These are phyloP conservation scores for Lithobius niger DNA, from an alignment of 1,140 invertebrate species.

Conservation along the genomic window DNA sequence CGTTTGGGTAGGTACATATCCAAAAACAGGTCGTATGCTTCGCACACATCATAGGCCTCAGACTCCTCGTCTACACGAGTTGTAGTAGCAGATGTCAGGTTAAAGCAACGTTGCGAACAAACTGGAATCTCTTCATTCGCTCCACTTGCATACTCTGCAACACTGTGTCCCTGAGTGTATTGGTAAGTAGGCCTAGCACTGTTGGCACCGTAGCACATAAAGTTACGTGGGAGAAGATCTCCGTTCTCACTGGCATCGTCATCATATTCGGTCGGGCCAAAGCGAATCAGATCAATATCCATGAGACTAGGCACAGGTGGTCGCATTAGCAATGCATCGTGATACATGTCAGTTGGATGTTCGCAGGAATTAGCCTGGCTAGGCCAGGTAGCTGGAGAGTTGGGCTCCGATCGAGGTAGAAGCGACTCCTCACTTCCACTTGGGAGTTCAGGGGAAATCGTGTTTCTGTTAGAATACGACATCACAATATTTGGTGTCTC, in stretches of 20 bases:
- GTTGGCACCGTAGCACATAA: conserved; percentile 9
- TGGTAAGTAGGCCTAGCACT: background rate
- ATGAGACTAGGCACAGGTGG: background rate
- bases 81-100: background rate
- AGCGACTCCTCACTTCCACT: background rate
- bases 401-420: background rate
- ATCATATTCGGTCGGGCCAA: conserved; percentile 6
- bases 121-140: conserved; percentile 12
- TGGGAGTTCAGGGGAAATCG: background rate
- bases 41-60: background rate
- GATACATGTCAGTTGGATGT: conserved; percentile 13
- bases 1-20: background rate
- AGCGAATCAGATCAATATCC: conserved; percentile 1
- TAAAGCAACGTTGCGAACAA: conserved; percentile 11
- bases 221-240: conserved; percentile 11
- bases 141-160: conserved; percentile 2
- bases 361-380: background rate
- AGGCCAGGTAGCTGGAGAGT: background rate
- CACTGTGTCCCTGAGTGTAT: conserved; percentile 10
- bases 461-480: too few relatives aligned
- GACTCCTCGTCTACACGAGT: background rate
- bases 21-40: background rate
- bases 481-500: too few relatives aligned
- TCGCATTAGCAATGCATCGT: conserved; percentile 10
- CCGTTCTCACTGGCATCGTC: conserved; percentile 5